Evolutionary conservation across 2,113 vertebrate genomes (phyloP), one percentile per base, ranked within the genome.

Genomic region (Ahaetulla prasina): DNA sequence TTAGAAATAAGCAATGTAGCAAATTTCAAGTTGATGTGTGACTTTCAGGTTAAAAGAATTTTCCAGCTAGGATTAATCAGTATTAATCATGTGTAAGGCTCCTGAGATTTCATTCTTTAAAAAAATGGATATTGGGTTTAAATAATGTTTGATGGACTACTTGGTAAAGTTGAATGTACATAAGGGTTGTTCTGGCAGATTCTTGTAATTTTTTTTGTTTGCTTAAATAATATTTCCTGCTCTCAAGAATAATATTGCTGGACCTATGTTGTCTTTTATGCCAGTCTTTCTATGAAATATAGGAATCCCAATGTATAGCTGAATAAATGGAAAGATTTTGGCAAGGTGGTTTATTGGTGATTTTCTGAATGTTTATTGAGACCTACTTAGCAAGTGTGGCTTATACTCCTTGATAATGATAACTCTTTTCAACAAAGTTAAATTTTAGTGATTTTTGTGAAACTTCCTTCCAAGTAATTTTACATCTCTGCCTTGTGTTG

Each of bases 281-380:
- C 53, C 3, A 89, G 52, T 12, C 60, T 0, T 27, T 87, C 74
- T 55, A 1, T 74, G 92, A 9, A 39, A 12, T 0, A 52, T 27
- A 49, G 20, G 18, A 63, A 20, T 30, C 85, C 84, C 27, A 87
- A n/a, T 52, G 22, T 55, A 85, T 35, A 30, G n/a, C 55, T 63
- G 39, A 9, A 9, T 74, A 68, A 87, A n/a, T 3, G 8, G 39
- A 91, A 60, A 60, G 23, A 22, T 30, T 92, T 92, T 23, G 4
- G 49, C 89, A 49, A 60, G 57, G 22, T 10, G 30, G 7, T 35
- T 60, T 89, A 25, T 45, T 49, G 43, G 39, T 9, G 57, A 49
- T 74, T 6, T 3, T 74, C 27, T 11, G 50, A 35, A 47, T 22
- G 25, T 88, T 88, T 54, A 53, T 11, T 60, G 25, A 45, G 57